A percentile compares a stretch with the other conserved stretches of the same genome.
Conservation (phyloP, 2,113 vertebrate genomes). For the Thomomys bottae region DNA sequence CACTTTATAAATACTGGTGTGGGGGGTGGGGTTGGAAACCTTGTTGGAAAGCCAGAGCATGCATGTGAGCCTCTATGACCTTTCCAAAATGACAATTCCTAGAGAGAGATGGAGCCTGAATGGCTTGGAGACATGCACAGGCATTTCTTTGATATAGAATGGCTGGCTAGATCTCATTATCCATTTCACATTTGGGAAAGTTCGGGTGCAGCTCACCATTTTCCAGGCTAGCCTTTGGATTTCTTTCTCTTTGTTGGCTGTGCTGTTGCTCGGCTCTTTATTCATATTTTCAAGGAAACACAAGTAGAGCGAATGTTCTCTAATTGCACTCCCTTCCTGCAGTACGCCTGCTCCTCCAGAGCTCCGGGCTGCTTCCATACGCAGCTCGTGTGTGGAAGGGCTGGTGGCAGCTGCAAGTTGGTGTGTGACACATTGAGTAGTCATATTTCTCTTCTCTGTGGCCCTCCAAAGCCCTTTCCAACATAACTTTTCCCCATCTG, state of each 20-base stretch:
- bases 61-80: background rate
- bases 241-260: slow-evolving; percentile 61
- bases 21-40: background rate
- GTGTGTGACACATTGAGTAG: slow-evolving; percentile 82
- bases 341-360: slow-evolving; percentile 59
- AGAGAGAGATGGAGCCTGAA: slow-evolving; percentile 5
- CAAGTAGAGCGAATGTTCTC: slow-evolving; percentile 57
- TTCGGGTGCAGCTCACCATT: background rate
- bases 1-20: background rate
- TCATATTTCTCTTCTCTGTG: slow-evolving; percentile 82
- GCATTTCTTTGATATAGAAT: background rate
- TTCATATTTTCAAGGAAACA: slow-evolving; percentile 74
- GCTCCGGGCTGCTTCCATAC: slow-evolving; percentile 64
- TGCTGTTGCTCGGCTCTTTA: slow-evolving; percentile 53
- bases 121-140: slow-evolving; percentile 1
- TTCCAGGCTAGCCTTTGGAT: slow-evolving; percentile 62
- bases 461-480: slow-evolving; percentile 84
- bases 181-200: background rate
- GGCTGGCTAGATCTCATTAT: background rate
- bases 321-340: slow-evolving; percentile 62
- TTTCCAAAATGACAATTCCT: slow-evolving; percentile 40
- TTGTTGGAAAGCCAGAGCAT: background rate
- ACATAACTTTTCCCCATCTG: slow-evolving; percentile 83
- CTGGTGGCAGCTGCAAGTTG: slow-evolving; percentile 80
- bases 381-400: slow-evolving; percentile 61